Base-by-base conservation (phyloP, 2,888 invertebrate genomes). In the Tetropium fuscum region DNA sequence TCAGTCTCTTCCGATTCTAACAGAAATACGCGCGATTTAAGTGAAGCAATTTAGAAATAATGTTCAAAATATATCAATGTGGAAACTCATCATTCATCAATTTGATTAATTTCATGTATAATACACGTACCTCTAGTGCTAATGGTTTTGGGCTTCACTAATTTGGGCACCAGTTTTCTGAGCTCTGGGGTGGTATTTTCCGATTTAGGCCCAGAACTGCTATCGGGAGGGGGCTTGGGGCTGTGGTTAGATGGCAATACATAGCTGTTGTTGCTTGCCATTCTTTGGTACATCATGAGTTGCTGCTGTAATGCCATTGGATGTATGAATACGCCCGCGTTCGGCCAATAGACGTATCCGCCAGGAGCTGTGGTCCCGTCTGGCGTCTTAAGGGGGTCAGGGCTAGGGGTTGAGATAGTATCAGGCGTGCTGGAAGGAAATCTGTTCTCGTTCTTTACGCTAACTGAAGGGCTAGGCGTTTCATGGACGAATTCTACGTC, bases 221-320 rank as follows among this genome's bases (percentile, higher is more conserved):
- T 18, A 27, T 68, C 64, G 13, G 77, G 70, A 13, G 75, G 70
- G 16, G 76, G 74, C 53, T 74, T 71, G 5, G 77, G 71, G 56
- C 73, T 75, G 53, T 76, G 75, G 54, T 66, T 76, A 20, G 71
- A 74, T 13, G 73, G 70, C 25, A 64, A 71, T 58, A 76, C 76
- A 48, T 80, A 83, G 55, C 64, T 70, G 32, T 80, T 83, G 49
- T 78, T 81, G 20, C 88, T 87, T 0, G 91, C 87, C 74, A 92
- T 83, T 74, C 90, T 86, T 74, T 92, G 92, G 73, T 92, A 93
- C 77, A 92, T 92, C 30, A 92, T 80, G 8, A 90, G 82, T 68
- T 90, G 88, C 1, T 90, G 88, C 66, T 90, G 90, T 36, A 90
- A 75, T 0, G 91, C 90, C 78, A 91, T 83, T 0, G 93, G 92